Evolutionary conservation across 2,888 invertebrate species (phyloP).

Genomic region (Gisinianus flammeolus): DNA sequence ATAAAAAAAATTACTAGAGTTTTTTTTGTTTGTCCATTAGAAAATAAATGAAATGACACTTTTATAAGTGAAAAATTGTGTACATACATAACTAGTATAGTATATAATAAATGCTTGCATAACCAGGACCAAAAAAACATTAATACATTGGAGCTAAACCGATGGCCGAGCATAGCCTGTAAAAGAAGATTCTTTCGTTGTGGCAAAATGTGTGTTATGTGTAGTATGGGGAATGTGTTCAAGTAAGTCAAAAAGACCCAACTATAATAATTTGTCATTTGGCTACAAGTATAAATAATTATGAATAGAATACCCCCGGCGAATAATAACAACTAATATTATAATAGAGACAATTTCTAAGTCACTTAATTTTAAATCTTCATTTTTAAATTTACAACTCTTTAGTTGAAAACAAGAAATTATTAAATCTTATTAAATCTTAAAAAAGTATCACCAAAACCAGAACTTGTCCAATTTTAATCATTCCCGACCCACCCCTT

Average conservation of each 20-base stretch:
- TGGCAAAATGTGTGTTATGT: slow-evolving; percentile 52
- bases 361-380: too few relatives aligned
- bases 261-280: not conserved
- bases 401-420: too few relatives aligned
- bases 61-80: too few relatives aligned
- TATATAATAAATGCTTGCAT: slow-evolving; percentile 60
- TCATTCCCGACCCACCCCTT: slow-evolving; percentile 26
- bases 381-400: too few relatives aligned
- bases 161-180: slow-evolving; percentile 57
- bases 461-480: not conserved
- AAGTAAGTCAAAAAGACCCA: slow-evolving; percentile 18
- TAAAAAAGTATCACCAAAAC: not conserved
- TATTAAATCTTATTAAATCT: too few relatives aligned
- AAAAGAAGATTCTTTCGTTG: slow-evolving; percentile 55
- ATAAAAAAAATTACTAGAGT: not conserved
- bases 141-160: slow-evolving; percentile 44
- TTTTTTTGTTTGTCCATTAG: not conserved
- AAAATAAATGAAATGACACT: slow-evolving; percentile 20
- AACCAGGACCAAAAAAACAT: slow-evolving; percentile 54
- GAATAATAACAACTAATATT: too few relatives aligned
- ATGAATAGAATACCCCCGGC: too few relatives aligned
- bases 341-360: too few relatives aligned
- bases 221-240: slow-evolving; percentile 47
- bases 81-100: slow-evolving; percentile 25
- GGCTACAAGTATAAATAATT: too few relatives aligned